Percentiles rank a stretch among this genome's conserved stretches.
Evolutionary conservation across 2,113 vertebrate genomes (phyloP).

Genomic region (Rhabdomys dilectus): DNA sequence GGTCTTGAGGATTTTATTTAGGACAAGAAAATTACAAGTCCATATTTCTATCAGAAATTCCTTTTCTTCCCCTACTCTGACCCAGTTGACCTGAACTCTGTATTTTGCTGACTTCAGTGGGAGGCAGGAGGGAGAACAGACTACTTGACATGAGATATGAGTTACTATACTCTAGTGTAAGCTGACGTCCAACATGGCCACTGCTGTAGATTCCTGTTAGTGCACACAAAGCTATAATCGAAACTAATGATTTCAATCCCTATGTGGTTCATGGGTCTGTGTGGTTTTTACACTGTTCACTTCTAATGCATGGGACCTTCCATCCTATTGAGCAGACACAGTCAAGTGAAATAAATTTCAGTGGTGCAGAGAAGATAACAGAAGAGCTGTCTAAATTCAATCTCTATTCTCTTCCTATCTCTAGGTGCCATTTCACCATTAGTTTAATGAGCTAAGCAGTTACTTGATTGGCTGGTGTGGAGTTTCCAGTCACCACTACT

Average conservation of each 20-base stretch:
- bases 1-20: conserved; percentile 20
- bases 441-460: conserved; percentile 11
- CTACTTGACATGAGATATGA: background rate
- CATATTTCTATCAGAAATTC: conserved; percentile 59
- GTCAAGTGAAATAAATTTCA: conserved; percentile 62
- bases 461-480: background rate
- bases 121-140: background rate
- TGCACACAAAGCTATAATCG: background rate
- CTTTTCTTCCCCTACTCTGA: background rate
- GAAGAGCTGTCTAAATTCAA: background rate
- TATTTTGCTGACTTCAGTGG: conserved; percentile 31
- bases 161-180: background rate
- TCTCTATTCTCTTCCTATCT: background rate
- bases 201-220: background rate
- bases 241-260: conserved; percentile 44
- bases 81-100: background rate
- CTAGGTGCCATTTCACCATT: background rate
- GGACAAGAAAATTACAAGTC: conserved; percentile 41
- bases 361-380: background rate
- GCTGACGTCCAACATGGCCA: background rate
- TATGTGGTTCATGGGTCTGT: background rate
- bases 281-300: conserved; percentile 1
- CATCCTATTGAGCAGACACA: conserved; percentile 36
- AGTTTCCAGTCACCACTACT: background rate
- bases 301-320: conserved; percentile 23